Conservation (phyloP, 2,888 invertebrate species). For the Ypsolopha sequella region DNA sequence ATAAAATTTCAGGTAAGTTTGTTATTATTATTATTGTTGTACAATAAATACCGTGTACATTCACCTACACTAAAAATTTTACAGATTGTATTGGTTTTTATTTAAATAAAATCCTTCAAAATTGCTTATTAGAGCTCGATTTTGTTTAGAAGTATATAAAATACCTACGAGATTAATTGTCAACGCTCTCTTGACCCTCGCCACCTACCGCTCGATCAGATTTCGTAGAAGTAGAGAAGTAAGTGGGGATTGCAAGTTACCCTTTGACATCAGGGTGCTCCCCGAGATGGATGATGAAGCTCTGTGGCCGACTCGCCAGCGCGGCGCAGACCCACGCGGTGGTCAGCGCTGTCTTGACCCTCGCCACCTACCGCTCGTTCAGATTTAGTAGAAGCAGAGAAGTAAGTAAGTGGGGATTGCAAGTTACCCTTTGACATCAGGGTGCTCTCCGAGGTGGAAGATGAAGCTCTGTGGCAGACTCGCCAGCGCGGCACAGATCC, state of each 20-base stretch:
- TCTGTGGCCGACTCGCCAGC: slow-evolving; percentile 89
- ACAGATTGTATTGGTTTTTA: too few relatives aligned
- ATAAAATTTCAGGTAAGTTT: too few relatives aligned
- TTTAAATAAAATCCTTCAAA: too few relatives aligned
- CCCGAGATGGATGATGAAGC: slow-evolving; percentile 89
- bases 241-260: slow-evolving; percentile 24
- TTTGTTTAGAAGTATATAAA: too few relatives aligned
- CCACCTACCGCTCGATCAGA: slow-evolving; percentile 5
- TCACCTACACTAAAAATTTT: too few relatives aligned
- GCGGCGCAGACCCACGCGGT: slow-evolving; percentile 58
- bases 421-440: slow-evolving; percentile 76
- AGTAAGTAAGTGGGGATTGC: too few relatives aligned
- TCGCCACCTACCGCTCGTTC: slow-evolving; percentile 4
- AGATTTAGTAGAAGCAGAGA: neutral
- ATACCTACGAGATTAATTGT: too few relatives aligned
- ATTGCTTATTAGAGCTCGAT: too few relatives aligned
- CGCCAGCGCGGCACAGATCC: slow-evolving; percentile 83
- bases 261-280: slow-evolving; percentile 84
- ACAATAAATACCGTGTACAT: too few relatives aligned
- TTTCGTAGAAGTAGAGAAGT: slow-evolving; percentile 9
- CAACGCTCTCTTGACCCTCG: neutral
- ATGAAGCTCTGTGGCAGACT: slow-evolving; percentile 92
- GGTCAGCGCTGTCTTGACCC: neutral
- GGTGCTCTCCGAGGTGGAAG: slow-evolving; percentile 90
- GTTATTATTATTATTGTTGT: too few relatives aligned